phyloP scores from a whole-genome alignment of 2,113 vertebrate species.

The Grammomys dolichurus region DNA sequence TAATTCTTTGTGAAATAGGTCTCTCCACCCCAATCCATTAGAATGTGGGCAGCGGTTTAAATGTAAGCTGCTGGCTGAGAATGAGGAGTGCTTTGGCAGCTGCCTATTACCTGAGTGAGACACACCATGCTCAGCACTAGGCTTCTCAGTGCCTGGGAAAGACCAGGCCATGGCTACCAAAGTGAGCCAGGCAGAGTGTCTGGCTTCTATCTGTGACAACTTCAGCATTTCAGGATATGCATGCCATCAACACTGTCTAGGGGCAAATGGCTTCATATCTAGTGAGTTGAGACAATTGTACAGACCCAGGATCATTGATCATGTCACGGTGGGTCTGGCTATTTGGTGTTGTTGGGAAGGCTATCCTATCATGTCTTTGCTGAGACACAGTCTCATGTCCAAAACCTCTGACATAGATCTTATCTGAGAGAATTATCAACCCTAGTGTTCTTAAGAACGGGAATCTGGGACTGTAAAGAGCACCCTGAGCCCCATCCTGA shows the following conservation, averaged over 20 bases:
- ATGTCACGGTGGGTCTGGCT: too few relatives aligned
- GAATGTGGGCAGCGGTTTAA: neutral
- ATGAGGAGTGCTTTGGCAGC: too few relatives aligned
- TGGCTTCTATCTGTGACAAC: neutral
- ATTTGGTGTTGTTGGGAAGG: fast-evolving
- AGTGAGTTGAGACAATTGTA: neutral
- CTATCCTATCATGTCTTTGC: neutral
- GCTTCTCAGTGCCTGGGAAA: neutral
- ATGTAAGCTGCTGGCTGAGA: neutral
- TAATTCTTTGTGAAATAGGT: too few relatives aligned
- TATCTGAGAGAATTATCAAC: neutral
- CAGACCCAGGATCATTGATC: neutral
- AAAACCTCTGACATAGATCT: neutral
- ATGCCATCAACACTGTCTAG: neutral
- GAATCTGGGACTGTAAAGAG: neutral
- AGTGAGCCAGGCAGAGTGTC: neutral
- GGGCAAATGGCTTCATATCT: neutral
- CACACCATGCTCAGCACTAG: neutral
- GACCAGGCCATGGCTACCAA: neutral
- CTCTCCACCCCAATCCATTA: neutral
- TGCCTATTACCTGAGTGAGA: neutral
- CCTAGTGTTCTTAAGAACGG: neutral
- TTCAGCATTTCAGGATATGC: neutral
- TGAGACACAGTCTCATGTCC: neutral
- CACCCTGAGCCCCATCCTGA: neutral